These are phyloP conservation scores for Anadara kagoshimensis DNA, from an alignment of 1,140 invertebrate species.

Conservation along the genomic window DNA sequence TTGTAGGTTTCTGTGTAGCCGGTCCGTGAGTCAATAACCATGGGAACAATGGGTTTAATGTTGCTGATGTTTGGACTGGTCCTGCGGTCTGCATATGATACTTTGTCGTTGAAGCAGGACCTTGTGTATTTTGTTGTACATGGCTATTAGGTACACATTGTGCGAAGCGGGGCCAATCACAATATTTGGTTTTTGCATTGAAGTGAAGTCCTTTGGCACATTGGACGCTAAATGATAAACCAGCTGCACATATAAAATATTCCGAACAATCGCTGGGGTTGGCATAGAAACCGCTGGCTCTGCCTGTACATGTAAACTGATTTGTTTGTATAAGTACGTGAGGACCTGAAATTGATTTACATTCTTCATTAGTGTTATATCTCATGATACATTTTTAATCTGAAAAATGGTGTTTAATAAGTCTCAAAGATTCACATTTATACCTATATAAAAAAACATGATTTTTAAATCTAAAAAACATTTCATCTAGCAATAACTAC, in stretches of 20 bases:
- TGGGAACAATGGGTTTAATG: background rate
- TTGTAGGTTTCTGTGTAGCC: background rate
- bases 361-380: too few species aligned
- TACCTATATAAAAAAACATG: too few species aligned
- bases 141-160: conserved; percentile 22
- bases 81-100: background rate
- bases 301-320: conserved; percentile 38
- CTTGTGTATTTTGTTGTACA: background rate
- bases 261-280: conserved; percentile 42
- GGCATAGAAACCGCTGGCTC: conserved; percentile 43
- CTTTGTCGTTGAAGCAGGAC: background rate
- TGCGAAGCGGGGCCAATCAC: conserved; percentile 51
- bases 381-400: too few species aligned
- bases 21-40: background rate
- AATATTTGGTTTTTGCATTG: conserved; percentile 42
- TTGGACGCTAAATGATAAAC: conserved; percentile 39
- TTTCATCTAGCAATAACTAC: too few species aligned
- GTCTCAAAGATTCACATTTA: too few species aligned
- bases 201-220: conserved; percentile 53
- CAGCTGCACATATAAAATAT: conserved; percentile 54
- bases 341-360: too few species aligned
- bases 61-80: background rate
- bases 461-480: too few species aligned
- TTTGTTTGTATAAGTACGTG: conserved; percentile 13
- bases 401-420: too few species aligned